These are phyloP conservation scores for Lindbergichthys nudifrons DNA, from an alignment of 2,797 vertebrate species.

Conservation along the genomic window DNA sequence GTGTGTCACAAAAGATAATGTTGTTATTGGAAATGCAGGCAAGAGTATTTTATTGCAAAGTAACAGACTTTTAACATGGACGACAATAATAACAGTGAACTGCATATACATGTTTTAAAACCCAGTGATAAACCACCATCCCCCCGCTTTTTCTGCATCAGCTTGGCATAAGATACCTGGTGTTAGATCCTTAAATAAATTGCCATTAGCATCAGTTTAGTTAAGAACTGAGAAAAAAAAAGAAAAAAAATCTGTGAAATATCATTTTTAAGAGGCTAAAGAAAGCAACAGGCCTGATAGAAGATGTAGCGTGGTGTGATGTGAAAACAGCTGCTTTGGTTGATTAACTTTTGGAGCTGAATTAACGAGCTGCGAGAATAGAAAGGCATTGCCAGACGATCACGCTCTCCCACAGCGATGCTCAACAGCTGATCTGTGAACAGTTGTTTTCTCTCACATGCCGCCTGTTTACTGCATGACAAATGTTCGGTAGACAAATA, in stretches of 20 bases:
- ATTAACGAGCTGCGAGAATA: constrained; percentile 40
- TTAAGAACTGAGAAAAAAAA: background rate
- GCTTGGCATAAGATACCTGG: background rate
- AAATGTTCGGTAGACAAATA: constrained; percentile 6
- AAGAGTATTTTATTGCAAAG: background rate
- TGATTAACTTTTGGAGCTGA: constrained; percentile 35
- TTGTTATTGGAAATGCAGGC: background rate
- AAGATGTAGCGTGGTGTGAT: constrained; percentile 23
- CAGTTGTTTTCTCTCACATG: constrained; percentile 36
- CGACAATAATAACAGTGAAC: background rate
- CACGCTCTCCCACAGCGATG: constrained; percentile 24
- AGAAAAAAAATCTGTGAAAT: constrained; percentile 11
- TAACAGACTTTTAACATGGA: background rate
- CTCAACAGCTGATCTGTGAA: constrained; percentile 48
- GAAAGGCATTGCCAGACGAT: constrained; percentile 39
- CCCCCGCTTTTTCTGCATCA: background rate
- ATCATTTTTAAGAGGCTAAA: background rate
- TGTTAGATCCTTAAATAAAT: background rate
- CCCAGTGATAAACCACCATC: background rate
- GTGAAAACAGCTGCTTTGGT: constrained; percentile 31
- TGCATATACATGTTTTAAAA: too few relatives aligned
- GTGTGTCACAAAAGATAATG: background rate
- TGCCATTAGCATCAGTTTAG: background rate
- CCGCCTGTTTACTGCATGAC: constrained; percentile 28
- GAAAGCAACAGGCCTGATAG: constrained; percentile 10